Conservation (phyloP, 2,113 vertebrate species). For the Sinocyclocheilus grahami region DNA sequence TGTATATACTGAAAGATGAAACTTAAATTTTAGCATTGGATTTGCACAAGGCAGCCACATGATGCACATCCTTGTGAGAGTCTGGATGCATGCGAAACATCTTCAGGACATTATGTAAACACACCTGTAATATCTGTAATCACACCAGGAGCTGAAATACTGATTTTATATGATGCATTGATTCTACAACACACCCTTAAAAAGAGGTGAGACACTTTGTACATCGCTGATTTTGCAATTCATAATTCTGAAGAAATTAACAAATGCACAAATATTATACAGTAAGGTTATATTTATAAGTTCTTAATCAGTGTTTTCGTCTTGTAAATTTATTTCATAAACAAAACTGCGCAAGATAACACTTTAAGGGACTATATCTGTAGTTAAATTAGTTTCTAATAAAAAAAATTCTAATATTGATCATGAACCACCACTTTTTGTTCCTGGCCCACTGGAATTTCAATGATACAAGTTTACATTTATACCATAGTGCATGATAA, state of each 20-base stretch:
- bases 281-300: too few species aligned
- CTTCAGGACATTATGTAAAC: background rate
- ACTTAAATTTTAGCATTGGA: background rate
- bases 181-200: too few species aligned
- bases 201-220: too few species aligned
- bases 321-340: background rate
- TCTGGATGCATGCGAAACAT: background rate
- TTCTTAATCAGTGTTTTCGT: too few species aligned
- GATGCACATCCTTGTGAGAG: background rate
- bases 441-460: too few species aligned
- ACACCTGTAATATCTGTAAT: background rate
- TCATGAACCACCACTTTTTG: too few species aligned
- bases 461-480: too few species aligned
- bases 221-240: background rate
- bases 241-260: background rate
- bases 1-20: background rate
- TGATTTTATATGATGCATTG: too few species aligned
- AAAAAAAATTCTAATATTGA: too few species aligned
- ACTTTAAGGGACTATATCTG: too few species aligned
- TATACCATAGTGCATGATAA: background rate
- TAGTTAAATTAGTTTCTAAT: too few species aligned
- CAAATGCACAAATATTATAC: too few species aligned
- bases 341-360: background rate
- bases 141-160: background rate
- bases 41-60: background rate